A percentile compares a stretch with the other conserved stretches of the same genome.
phyloP scores from a whole-genome alignment of 2,888 invertebrate species.

The Andrena camellia region DNA sequence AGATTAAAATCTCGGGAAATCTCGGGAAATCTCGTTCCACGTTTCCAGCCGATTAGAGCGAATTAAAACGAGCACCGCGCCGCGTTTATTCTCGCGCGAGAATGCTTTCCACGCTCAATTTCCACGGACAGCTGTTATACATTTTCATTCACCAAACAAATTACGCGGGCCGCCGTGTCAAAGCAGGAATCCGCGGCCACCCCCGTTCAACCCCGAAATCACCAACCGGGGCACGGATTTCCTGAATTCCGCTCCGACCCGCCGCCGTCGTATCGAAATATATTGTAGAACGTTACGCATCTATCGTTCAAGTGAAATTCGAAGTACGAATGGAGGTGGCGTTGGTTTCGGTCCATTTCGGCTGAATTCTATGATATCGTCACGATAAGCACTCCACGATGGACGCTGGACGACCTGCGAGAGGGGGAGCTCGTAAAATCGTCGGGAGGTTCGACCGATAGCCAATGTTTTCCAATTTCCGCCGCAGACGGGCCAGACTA shows the following conservation, averaged over 20 bases:
- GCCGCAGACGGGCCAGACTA: conserved; percentile 46
- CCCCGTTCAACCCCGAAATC: conserved; percentile 12
- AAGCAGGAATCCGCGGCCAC: conserved; percentile 19
- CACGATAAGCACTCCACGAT: conserved; percentile 41
- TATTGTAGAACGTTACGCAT: conserved; percentile 32
- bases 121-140: conserved; percentile 41
- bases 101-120: conserved; percentile 22
- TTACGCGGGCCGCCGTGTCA: conserved; percentile 35
- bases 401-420: conserved; percentile 17
- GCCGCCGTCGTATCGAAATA: conserved; percentile 15
- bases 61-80: conserved; percentile 42
- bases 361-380: conserved; percentile 39
- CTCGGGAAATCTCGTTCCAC: conserved; percentile 16
- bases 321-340: conserved; percentile 22
- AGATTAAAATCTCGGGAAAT: conserved; percentile 41
- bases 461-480: conserved; percentile 78
- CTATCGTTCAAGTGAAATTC: conserved; percentile 29
- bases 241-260: conserved; percentile 25
- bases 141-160: conserved; percentile 49
- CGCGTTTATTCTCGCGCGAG: conserved; percentile 36
- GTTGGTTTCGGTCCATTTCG: conserved; percentile 10
- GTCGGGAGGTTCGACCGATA: conserved; percentile 67
- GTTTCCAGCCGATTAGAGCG: conserved; percentile 40
- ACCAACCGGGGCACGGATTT: conserved; percentile 30
- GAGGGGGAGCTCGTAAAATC: conserved; percentile 70